Evolutionary conservation across 2,888 invertebrate species (phyloP).

Genomic region (Thera britannica): DNA sequence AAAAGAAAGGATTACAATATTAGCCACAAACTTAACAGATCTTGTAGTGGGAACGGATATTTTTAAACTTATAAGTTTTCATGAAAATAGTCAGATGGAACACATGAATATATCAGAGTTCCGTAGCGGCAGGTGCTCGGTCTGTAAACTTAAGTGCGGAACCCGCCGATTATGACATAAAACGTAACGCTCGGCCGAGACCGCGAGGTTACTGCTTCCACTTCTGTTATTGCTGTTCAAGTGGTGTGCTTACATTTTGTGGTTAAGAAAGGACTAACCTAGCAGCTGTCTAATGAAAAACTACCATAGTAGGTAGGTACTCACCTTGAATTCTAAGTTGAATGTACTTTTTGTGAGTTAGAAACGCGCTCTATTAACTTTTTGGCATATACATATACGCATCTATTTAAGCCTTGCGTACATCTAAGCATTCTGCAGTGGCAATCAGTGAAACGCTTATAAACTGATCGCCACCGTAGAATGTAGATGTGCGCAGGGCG

Average conservation of each 20-base stretch:
- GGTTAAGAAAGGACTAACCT: not conserved
- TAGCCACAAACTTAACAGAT: too few relatives aligned
- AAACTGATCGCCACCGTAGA: too few relatives aligned
- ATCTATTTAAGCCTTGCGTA: too few relatives aligned
- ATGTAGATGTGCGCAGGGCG: too few relatives aligned
- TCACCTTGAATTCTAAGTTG: not conserved
- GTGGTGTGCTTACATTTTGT: not conserved
- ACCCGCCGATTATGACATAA: slow-evolving; percentile 45
- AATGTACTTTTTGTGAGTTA: not conserved
- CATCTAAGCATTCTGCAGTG: too few relatives aligned
- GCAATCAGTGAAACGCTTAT: too few relatives aligned
- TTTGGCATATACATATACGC: too few relatives aligned
- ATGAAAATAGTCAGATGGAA: not conserved
- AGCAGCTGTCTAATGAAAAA: not conserved
- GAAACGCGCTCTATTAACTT: not conserved
- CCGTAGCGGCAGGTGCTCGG: slow-evolving; percentile 38
- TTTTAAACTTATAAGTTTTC: not conserved
- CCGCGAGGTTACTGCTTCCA: slow-evolving; percentile 7
- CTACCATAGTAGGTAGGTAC: not conserved
- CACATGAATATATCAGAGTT: slow-evolving; percentile 40
- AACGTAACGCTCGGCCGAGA: slow-evolving; percentile 21
- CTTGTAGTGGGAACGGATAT: not conserved
- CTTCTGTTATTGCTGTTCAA: not conserved
- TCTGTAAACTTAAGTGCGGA: slow-evolving; percentile 41
- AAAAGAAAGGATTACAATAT: too few relatives aligned